Percentiles rank a stretch among this genome's conserved stretches.
These are phyloP conservation scores for Agrotis segetum DNA, from an alignment of 2,888 invertebrate genomes.

Conservation along the genomic window DNA sequence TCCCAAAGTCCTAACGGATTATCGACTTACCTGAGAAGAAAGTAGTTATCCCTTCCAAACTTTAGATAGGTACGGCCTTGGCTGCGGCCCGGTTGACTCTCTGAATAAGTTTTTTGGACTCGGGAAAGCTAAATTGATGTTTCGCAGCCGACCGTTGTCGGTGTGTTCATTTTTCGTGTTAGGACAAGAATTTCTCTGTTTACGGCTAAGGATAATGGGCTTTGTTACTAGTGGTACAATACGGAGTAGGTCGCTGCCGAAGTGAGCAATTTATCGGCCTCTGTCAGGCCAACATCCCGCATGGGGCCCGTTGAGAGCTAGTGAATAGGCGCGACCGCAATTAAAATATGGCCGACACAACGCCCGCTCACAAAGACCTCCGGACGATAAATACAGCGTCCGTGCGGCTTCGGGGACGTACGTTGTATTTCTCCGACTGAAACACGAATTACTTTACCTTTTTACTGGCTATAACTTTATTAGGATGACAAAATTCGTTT, in stretches of 20 bases:
- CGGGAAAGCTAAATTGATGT: slow-evolving; percentile 51
- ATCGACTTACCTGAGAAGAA: slow-evolving; percentile 56
- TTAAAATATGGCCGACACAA: slow-evolving; percentile 64
- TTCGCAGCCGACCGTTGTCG: slow-evolving; percentile 32
- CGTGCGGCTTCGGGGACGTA: slow-evolving; percentile 38
- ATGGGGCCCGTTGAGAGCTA: slow-evolving; percentile 60
- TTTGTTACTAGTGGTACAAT: slow-evolving; percentile 52
- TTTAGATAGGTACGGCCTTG: slow-evolving; percentile 36
- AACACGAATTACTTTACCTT: slow-evolving; percentile 51
- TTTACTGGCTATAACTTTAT: slow-evolving; percentile 54
- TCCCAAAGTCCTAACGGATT: slow-evolving; percentile 49
- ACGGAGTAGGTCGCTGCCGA: slow-evolving; percentile 47
- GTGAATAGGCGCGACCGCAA: slow-evolving; percentile 62
- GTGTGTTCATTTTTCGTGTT: slow-evolving; percentile 52
- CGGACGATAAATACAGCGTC: slow-evolving; percentile 53
- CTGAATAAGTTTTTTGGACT: slow-evolving; percentile 50
- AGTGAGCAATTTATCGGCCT: slow-evolving; percentile 63
- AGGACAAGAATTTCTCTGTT: slow-evolving; percentile 60
- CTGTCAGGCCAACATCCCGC: slow-evolving; percentile 60
- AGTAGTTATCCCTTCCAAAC: slow-evolving; percentile 46
- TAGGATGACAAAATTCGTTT: slow-evolving; percentile 53
- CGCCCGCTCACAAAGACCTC: slow-evolving; percentile 50
- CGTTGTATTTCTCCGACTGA: slow-evolving; percentile 48
- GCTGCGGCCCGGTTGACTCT: slow-evolving; percentile 23
- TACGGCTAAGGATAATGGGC: slow-evolving; percentile 54